A percentile compares a stretch with the other conserved stretches of the same genome.
These are phyloP conservation scores for Campylomormyrus tamandua DNA, from an alignment of 2,113 vertebrate species.

Conservation along the genomic window DNA sequence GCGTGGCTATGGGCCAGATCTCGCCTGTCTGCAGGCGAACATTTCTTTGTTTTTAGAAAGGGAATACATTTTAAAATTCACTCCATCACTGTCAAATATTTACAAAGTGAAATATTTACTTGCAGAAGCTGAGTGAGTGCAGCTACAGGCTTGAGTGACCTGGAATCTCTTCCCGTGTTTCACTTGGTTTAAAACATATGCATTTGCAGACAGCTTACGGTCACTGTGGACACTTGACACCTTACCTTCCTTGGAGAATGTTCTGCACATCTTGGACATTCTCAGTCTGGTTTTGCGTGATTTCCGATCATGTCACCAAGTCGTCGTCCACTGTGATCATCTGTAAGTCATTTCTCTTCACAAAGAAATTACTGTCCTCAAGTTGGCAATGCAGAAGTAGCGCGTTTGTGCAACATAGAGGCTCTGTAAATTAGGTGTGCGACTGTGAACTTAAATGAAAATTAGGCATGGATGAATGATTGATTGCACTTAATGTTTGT, in stretches of 20 bases:
- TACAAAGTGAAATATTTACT: conserved; percentile 4
- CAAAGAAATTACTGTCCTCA: background rate
- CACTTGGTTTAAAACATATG: background rate
- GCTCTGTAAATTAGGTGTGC: background rate
- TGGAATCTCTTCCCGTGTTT: background rate
- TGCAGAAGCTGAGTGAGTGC: background rate
- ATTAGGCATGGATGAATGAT: background rate
- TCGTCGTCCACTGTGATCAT: background rate
- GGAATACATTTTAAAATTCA: background rate
- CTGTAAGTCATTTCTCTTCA: background rate
- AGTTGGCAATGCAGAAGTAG: background rate
- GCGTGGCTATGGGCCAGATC: conserved; percentile 13
- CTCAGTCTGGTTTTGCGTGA: background rate
- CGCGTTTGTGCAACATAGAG: background rate
- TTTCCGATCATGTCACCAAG: background rate
- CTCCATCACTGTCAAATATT: background rate
- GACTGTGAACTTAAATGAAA: background rate
- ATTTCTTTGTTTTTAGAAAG: conserved; percentile 8
- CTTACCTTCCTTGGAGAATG: background rate
- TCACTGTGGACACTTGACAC: background rate
- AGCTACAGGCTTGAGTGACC: background rate
- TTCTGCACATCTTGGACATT: background rate
- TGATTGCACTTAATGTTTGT: conserved; percentile 3
- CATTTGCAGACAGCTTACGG: background rate
- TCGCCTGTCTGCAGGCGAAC: background rate